Evolutionary conservation across 2,113 vertebrate genomes (phyloP), one percentile per base, ranked within the genome.

Genomic region (Coryphaenoides rupestris): DNA sequence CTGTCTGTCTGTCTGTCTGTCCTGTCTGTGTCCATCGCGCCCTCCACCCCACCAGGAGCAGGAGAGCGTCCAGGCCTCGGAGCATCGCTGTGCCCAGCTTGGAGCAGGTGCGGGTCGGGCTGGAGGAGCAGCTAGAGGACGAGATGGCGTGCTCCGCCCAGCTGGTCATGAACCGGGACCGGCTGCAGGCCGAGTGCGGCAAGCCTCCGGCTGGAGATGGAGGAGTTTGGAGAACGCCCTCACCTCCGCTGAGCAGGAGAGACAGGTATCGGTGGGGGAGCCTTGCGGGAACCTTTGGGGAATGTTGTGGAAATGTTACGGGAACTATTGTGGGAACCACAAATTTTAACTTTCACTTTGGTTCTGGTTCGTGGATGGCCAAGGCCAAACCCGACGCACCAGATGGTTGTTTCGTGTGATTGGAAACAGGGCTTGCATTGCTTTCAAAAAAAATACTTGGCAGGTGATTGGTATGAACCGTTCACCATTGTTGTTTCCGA

Each of bases 71-170:
- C 84, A 85, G 79, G 87, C 68, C 4, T 85, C 84, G 3, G 87
- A 90, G 65, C 83, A 88, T 66, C 84, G 74, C 66, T 90, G 89
- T 5, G 24, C 67, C 63, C 88, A 88, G 62, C n/a, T 80, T 90
- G 86, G 84, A 82, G 58, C 84, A 87, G 78, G 75, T 75, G 55
- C 81, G 68, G 28, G 54, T 72, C 1, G 88, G 89, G 62, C 79
- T 92, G 67, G 85, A 92, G 78, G 83, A 78, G 1, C 87, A 82
- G 2, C 78, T 91, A 72, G 86, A 90, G 73, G 88, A 89, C 69
- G 89, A 90, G 71, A 88, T 90, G 77, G 72, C 62, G 55, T 78
- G 80, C 55, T 79, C 87, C 1, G 49, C 78, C 49, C 84, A 86
- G 73, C 82, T 92, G 50, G 63, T 57, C 28, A 69, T 79, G 3